Conservation (phyloP, 2,113 vertebrate genomes). For the Dipodomys stephensi region DNA sequence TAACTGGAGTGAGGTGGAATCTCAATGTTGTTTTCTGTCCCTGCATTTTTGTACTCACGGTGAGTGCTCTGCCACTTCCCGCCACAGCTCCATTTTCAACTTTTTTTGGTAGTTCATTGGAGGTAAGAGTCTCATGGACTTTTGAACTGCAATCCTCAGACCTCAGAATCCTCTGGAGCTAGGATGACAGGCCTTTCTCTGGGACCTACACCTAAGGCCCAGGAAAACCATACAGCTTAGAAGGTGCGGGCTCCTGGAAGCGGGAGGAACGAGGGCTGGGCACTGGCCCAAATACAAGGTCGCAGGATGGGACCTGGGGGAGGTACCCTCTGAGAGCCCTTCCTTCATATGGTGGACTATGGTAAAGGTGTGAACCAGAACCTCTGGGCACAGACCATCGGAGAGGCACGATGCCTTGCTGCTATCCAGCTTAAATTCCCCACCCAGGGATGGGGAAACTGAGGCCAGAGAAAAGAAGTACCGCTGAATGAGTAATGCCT, state of each 20-base stretch:
- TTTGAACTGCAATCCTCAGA: no score
- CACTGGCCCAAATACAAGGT: no score
- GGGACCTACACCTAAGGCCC: not conserved
- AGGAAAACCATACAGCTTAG: not conserved
- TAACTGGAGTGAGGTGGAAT: no score
- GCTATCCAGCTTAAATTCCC: not conserved
- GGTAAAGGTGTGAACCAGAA: rapidly evolving
- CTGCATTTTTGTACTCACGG: no score
- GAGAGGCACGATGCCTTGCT: not conserved
- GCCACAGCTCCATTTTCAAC: no score
- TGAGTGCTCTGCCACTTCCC: no score
- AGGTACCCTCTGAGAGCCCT: not conserved
- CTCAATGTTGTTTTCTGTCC: no score
- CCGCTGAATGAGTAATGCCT: rapidly evolving
- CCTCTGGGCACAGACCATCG: rapidly evolving
- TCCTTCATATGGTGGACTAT: no score
- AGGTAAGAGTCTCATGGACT: no score
- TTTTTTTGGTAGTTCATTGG: no score
- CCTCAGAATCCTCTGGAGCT: no score
- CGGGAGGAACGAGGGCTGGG: not conserved
- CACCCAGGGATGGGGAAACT: not conserved
- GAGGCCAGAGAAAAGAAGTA: not conserved
- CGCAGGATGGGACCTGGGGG: rapidly evolving
- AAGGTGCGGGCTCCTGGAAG: not conserved
- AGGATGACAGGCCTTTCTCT: not conserved